Base-by-base conservation (phyloP, 1,140 invertebrate genomes). In the Leptinotarsa defecta region DNA sequence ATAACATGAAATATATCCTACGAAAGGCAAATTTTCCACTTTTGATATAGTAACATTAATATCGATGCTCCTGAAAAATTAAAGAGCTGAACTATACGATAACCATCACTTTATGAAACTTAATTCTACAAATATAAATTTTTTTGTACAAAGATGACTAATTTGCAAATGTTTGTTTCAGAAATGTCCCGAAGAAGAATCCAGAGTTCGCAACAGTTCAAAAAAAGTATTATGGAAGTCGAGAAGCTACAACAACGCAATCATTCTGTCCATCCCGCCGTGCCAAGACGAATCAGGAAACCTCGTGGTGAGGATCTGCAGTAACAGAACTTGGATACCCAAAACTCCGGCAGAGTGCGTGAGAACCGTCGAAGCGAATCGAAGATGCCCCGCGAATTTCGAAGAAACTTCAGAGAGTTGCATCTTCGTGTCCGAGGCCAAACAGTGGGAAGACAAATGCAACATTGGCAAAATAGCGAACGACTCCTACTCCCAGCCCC, bases 271-370 rank as follows among this genome's bases (percentile, higher is more conserved):
- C 3, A 49, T 61, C 48, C 78, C 79, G n/a, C 71, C 75, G 17
- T 80, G 79, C 64, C 27, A 77, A 13, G 69, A 77, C 43, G 24
- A 74, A 64, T 19, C 72, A 22, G 49, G 69, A 3, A 76, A 74
- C 57, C 19, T 76, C 48, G 57, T 80, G 20, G 73, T 34, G 8
- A 77, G 78, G 73, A 69, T 76, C 71, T 80, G 79, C 68, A 22
- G 15, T 1, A 74, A 77, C 68, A 63, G 69, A 22, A 48, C 52
- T 1, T 80, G 79, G 79, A 52, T 71, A 15, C 77, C 79, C 6
- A 5, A 48, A 27, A 70, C 15, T 13, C 17, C 73, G 13, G 22
- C 61, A 17, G 65, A 48, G 11, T 68, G 63, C 52, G 13, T 65
- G 57, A 19, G 65, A 64, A 13, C 24, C 5, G 17, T 57, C 65